Evolutionary conservation across 2,888 invertebrate species (phyloP), one percentile per base, ranked within the genome.

Genomic region (Diplazon laetatorius): DNA sequence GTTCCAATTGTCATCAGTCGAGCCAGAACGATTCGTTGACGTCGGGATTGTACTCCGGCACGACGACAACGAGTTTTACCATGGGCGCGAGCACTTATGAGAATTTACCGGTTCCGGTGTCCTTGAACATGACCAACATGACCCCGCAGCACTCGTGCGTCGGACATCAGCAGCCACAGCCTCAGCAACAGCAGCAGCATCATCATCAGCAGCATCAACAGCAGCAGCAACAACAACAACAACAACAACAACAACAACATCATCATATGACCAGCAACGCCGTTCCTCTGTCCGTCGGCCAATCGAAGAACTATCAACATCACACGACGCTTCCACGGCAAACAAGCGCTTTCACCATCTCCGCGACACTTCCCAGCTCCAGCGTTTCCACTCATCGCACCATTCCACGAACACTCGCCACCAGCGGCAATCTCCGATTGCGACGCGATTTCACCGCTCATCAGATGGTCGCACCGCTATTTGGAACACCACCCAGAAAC

Each of bases 321-420:
- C 92, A 93, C 91, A 92, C 91, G 82, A 87, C 91, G 82, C 76
- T 91, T 81, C 90, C 91, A 74, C 85, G 87, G 55, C 89, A 90
- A 87, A 85, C 88, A 8, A 89, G 88, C 20, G 89, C 89, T 1
- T 91, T 91, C 48, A 90, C 91, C 10, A 91, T 91, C 83, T 90
- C 91, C 5, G 87, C 91, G 50, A 91, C 86, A 74, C 82, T 92
- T 83, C 87, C 90, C 65, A 91, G 86, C 82, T 87, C 89, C 82
- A 87, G 83, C 71, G 89, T 91, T 85, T 92, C 83, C 87, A 91
- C 84, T 85, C 94, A 91, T 91, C 93, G 93, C 46, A 91, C 94
- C 30, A 93, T 94, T 84, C 92, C 94, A 16, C 92, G 93, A 72
- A 91, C 90, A 70, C 81, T 91, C 48, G 91, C 91, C 0, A 89